phyloP scores from a whole-genome alignment of 2,797 vertebrate species.

The Botia almorhae region DNA sequence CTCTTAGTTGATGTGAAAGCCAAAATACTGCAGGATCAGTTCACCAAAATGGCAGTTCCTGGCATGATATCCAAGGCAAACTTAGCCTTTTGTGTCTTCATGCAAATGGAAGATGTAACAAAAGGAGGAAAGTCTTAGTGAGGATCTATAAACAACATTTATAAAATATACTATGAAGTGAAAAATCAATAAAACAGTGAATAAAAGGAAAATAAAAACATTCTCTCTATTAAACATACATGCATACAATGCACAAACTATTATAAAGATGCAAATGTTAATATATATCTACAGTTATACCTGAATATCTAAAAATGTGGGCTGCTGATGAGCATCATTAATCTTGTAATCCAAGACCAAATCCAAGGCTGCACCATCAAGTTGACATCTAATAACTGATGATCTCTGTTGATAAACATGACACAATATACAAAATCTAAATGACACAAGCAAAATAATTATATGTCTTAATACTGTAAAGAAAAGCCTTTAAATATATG shows the following conservation, averaged over 20 bases:
- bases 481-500: background rate
- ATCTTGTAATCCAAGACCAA: constrained; percentile 41
- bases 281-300: constrained; percentile 44
- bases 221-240: constrained; percentile 43
- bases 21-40: constrained; percentile 27
- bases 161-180: constrained; percentile 51
- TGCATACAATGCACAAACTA: constrained; percentile 16
- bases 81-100: constrained; percentile 74
- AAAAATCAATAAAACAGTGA: constrained; percentile 53
- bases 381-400: constrained; percentile 60
- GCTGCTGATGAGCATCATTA: constrained; percentile 41
- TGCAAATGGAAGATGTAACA: constrained; percentile 71
- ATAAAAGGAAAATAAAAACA: constrained; percentile 17
- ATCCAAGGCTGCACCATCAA: constrained; percentile 54
- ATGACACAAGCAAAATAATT: background rate
- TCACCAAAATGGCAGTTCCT: constrained; percentile 63
- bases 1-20: constrained; percentile 35
- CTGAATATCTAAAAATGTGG: constrained; percentile 40
- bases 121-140: constrained; percentile 74
- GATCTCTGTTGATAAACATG: constrained; percentile 62
- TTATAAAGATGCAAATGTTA: background rate
- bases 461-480: constrained; percentile 3
- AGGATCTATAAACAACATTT: constrained; percentile 76
- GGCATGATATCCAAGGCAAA: constrained; percentile 74
- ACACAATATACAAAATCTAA: constrained; percentile 9